Evolutionary conservation across 1,140 invertebrate genomes (phyloP).

Genomic region (Zaprionus vittiger): DNA sequence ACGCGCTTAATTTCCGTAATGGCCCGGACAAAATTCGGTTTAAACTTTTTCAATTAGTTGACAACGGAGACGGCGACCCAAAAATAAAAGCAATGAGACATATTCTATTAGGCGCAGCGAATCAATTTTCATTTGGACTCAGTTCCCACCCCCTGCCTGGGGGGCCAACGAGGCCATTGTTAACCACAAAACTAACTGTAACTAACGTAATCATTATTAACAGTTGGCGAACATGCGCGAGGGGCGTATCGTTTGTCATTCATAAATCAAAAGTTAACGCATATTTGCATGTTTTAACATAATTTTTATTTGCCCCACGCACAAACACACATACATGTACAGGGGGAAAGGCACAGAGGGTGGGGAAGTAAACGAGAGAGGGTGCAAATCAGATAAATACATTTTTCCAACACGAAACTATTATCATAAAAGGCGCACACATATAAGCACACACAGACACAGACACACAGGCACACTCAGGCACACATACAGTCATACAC

Average conservation of each 20-base stretch:
- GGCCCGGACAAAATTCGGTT: constrained; percentile 62
- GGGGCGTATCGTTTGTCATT: constrained; percentile 55
- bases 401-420: constrained; percentile 83
- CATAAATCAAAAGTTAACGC: constrained; percentile 83
- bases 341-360: neutral
- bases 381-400: constrained; percentile 79
- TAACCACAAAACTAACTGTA: constrained; percentile 66
- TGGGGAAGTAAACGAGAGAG: constrained; percentile 13
- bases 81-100: constrained; percentile 55
- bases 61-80: constrained; percentile 11
- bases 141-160: neutral
- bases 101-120: constrained; percentile 70
- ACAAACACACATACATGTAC: constrained; percentile 42
- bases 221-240: constrained; percentile 59
- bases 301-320: constrained; percentile 80
- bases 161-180: constrained; percentile 40
- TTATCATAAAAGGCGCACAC: constrained; percentile 77
- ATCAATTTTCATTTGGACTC: constrained; percentile 74
- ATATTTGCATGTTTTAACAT: constrained; percentile 84
- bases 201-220: constrained; percentile 79
- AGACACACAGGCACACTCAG: no score
- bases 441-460: constrained; percentile 19
- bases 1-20: constrained; percentile 83
- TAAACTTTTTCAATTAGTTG: constrained; percentile 80
- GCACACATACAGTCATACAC: constrained; percentile 15